phyloP scores from a whole-genome alignment of 2,113 vertebrate genomes.

The rat (Rattus norvegicus) region GRCr8 NC_086023.1:106637001-106637500 shows the following conservation, averaged over 20 bases:
- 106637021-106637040: neutral
- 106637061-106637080: neutral
- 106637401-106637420: neutral
- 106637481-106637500: neutral
- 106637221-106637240: neutral
- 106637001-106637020: neutral
- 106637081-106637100: neutral
- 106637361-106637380: neutral
- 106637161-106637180: conserved; percentile 3
- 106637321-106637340: neutral
- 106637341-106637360: neutral
- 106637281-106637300: neutral
- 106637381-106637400: neutral
- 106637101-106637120: conserved; percentile 22
- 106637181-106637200: neutral
- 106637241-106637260: neutral
- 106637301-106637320: no score
- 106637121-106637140: neutral
- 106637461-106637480: neutral
- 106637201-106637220: conserved; percentile 1
- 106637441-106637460: neutral
- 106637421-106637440: neutral
- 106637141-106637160: neutral
- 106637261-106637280: neutral
- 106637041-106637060: neutral